Conservation (phyloP, 1,140 invertebrate species). For the Hycleus phaleratus region DNA sequence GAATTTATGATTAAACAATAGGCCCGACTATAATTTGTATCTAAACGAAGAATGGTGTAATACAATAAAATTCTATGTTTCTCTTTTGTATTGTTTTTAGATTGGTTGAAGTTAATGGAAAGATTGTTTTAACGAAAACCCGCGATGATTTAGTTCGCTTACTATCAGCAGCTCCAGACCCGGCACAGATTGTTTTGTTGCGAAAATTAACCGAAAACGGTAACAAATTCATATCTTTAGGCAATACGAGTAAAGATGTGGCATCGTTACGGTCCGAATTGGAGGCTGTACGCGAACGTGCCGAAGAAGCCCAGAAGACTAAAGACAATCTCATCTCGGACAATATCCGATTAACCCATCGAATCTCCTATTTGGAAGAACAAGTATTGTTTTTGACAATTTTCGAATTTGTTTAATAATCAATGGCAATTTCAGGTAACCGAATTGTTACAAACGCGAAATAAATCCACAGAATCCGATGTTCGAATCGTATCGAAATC, state of each 20-base stretch:
- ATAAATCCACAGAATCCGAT: conserved; percentile 18
- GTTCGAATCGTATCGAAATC: conserved; percentile 23
- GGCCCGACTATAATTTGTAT: too few relatives aligned
- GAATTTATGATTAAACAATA: too few relatives aligned
- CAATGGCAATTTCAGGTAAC: conserved; percentile 27
- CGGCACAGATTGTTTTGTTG: conserved; percentile 43
- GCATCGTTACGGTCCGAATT: conserved; percentile 47
- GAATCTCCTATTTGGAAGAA: conserved; percentile 83
- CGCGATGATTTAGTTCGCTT: conserved; percentile 61
- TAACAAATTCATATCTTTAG: conserved; percentile 27
- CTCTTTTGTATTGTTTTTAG: conserved; percentile 42
- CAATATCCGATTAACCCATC: conserved; percentile 74
- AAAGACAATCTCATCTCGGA: conserved; percentile 62
- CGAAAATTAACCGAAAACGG: conserved; percentile 41
- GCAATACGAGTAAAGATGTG: conserved; percentile 30
- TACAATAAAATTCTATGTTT: neutral
- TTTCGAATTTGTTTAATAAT: too few relatives aligned
- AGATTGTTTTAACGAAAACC: conserved; percentile 58
- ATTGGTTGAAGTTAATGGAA: conserved; percentile 78
- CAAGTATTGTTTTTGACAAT: conserved; percentile 50
- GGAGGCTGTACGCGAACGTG: conserved; percentile 46
- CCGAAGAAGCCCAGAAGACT: conserved; percentile 53
- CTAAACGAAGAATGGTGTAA: neutral
- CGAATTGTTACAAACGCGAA: conserved; percentile 28
- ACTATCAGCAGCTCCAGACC: conserved; percentile 50